These are phyloP conservation scores for Paramormyrops kingsleyae DNA, from an alignment of 2,113 vertebrate genomes.

Conservation along the genomic window DNA sequence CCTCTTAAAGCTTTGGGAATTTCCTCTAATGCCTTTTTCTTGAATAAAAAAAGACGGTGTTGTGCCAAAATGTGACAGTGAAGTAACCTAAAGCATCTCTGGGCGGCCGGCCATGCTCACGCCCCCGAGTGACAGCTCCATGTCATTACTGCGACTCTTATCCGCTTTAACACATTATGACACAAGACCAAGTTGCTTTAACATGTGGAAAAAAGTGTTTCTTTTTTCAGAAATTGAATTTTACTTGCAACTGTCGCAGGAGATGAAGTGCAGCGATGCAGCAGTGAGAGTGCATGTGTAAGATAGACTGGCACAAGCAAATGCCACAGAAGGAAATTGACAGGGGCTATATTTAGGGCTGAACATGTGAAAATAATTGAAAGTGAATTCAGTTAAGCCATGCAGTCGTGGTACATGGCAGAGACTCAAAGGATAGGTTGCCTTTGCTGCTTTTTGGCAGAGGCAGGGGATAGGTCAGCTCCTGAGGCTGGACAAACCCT, in stretches of 20 bases:
- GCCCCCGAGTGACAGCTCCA: neutral
- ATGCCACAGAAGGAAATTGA: conserved; percentile 20
- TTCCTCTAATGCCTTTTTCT: neutral
- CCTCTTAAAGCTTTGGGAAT: neutral
- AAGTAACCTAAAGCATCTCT: neutral
- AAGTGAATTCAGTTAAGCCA: conserved; percentile 23
- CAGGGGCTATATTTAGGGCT: conserved; percentile 25
- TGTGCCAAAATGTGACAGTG: neutral
- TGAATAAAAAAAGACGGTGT: neutral
- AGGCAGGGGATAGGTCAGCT: neutral
- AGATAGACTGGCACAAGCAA: conserved; percentile 3
- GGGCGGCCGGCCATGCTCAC: neutral
- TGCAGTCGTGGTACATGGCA: neutral
- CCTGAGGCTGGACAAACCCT: neutral
- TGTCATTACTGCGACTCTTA: neutral
- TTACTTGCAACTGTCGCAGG: neutral
- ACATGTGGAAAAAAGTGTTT: neutral
- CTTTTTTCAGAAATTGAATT: neutral
- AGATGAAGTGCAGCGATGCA: neutral
- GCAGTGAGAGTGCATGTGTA: neutral
- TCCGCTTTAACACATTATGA: neutral
- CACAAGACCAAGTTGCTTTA: neutral
- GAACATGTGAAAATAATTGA: conserved; percentile 36
- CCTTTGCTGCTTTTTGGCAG: neutral
- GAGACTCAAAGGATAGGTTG: neutral